These are phyloP conservation scores for Irena cyanogastra DNA, from an alignment of 2,113 vertebrate species.

Conservation along the genomic window DNA sequence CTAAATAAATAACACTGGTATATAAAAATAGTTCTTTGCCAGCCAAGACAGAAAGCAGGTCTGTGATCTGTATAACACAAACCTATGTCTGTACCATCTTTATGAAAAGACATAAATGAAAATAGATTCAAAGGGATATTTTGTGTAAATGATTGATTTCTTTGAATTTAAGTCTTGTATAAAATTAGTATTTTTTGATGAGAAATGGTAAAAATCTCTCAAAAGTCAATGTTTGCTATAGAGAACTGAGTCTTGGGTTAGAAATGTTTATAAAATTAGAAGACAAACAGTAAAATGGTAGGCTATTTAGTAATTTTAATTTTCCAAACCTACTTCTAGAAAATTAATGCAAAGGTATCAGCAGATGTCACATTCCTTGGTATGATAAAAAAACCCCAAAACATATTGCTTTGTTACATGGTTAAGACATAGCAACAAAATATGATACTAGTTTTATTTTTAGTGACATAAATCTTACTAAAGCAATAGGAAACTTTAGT, in stretches of 20 bases:
- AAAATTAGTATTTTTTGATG: neutral
- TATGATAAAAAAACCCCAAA: neutral
- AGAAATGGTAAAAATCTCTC: neutral
- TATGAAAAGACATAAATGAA: neutral
- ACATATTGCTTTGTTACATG: neutral
- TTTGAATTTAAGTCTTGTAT: neutral
- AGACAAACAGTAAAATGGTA: neutral
- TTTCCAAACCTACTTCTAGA: neutral
- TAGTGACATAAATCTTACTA: neutral
- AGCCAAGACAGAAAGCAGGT: neutral
- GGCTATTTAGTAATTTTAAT: neutral
- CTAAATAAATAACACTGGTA: neutral
- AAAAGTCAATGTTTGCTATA: neutral
- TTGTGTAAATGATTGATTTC: neutral
- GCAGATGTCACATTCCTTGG: neutral
- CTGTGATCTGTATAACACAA: neutral
- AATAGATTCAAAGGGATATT: neutral
- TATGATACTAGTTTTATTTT: neutral
- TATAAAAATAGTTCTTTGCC: neutral
- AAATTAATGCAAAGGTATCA: neutral
- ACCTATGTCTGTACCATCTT: neutral
- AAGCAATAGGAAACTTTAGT: neutral
- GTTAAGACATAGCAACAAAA: neutral
- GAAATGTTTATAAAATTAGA: neutral
- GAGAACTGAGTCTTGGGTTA: neutral